Evolutionary conservation across 2,888 invertebrate genomes (phyloP).

Genomic region (Drosophila antonietae): DNA sequence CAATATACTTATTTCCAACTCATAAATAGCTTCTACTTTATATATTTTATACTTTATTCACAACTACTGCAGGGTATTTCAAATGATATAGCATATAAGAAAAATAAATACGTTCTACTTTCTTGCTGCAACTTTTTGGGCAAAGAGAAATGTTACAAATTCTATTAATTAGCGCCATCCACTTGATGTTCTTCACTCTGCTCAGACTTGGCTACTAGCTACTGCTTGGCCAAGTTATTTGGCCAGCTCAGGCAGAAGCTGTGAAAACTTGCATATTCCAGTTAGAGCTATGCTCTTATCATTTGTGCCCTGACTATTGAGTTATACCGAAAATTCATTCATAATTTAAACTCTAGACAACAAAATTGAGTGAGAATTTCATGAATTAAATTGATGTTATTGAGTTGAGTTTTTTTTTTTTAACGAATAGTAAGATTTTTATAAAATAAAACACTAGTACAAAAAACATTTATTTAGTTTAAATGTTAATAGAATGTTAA

Average conservation of each 20-base stretch:
- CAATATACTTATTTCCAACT: background rate
- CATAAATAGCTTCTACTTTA: background rate
- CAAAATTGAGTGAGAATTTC: background rate
- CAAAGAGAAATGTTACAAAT: constrained; percentile 62
- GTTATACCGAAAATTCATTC: constrained; percentile 33
- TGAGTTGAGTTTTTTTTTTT: background rate
- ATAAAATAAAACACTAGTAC: background rate
- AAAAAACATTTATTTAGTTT: too few species aligned
- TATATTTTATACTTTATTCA: too few species aligned
- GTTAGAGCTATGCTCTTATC: constrained; percentile 41
- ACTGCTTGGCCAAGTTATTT: constrained; percentile 23
- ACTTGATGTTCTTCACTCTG: constrained; percentile 43
- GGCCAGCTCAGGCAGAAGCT: constrained; percentile 50
- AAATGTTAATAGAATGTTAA: too few species aligned
- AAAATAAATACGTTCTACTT: constrained; percentile 12
- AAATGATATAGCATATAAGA: background rate
- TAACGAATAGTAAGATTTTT: background rate
- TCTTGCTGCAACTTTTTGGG: constrained; percentile 31
- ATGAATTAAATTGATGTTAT: background rate
- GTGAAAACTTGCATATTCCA: constrained; percentile 70
- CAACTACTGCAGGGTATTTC: background rate
- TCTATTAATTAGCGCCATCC: constrained; percentile 70
- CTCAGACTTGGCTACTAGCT: constrained; percentile 9
- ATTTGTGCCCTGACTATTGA: background rate
- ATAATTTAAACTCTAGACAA: constrained; percentile 1